A percentile compares a stretch with the other conserved stretches of the same genome.
phyloP scores from a whole-genome alignment of 2,113 vertebrate genomes.

The Clupea harengus region DNA sequence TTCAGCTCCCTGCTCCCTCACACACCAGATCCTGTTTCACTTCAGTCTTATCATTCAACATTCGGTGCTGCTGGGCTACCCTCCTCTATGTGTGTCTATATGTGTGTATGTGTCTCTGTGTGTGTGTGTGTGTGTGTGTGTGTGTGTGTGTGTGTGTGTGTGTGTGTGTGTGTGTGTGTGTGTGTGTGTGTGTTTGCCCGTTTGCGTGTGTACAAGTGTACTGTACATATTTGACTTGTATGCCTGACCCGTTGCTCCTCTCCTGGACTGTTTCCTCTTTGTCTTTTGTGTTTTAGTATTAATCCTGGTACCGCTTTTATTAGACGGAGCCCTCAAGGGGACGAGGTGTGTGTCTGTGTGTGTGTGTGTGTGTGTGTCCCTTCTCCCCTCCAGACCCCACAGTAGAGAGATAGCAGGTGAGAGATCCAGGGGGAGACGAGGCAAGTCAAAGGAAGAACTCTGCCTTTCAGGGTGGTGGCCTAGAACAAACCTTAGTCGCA shows the following conservation, averaged over 20 bases:
- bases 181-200: background rate
- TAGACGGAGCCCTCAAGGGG: slow-evolving; percentile 42
- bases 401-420: too few species aligned
- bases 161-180: background rate
- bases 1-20: slow-evolving; percentile 17
- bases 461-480: too few species aligned
- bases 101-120: background rate
- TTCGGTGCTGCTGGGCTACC: slow-evolving; percentile 23
- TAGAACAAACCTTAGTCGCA: too few species aligned
- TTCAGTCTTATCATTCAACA: slow-evolving; percentile 39
- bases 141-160: background rate
- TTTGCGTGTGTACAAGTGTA: background rate
- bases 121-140: slow-evolving; percentile 32
- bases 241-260: background rate
- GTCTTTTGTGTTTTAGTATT: slow-evolving; percentile 37
- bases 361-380: too few species aligned
- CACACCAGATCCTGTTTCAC: slow-evolving; percentile 40
- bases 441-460: too few species aligned
- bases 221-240: slow-evolving; percentile 25
- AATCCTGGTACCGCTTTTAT: slow-evolving; percentile 34
- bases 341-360: too few species aligned
- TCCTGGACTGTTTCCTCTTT: slow-evolving; percentile 32
- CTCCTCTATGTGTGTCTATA: slow-evolving; percentile 40
- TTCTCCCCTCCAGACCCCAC: background rate
- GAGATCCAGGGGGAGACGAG: too few species aligned